A percentile compares a stretch with the other conserved stretches of the same genome.
Conservation (phyloP, 2,797 vertebrate species). For the Bradypus variegatus region DNA sequence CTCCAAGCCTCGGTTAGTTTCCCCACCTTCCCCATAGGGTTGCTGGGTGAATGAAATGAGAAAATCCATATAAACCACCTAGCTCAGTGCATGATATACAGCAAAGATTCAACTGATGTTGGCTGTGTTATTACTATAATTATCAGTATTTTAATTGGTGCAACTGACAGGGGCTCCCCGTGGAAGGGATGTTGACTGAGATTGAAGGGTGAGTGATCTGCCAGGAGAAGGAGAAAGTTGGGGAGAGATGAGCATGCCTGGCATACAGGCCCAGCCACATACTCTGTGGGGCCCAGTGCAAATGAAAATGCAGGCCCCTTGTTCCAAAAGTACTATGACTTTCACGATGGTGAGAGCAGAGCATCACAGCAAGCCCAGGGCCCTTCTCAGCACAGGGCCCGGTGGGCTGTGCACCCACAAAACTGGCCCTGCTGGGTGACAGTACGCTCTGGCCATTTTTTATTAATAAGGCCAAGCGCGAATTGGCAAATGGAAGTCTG, state of each 20-base stretch:
- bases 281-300: too few species aligned
- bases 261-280: background rate
- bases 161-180: too few species aligned
- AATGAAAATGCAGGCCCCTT: background rate
- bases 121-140: too few species aligned
- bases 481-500: background rate
- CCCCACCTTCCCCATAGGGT: background rate
- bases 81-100: background rate
- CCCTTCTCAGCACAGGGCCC: background rate
- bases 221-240: background rate
- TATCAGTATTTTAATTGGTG: background rate
- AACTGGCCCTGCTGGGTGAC: background rate
- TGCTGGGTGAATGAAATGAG: background rate
- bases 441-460: background rate
- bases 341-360: background rate
- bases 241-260: too few species aligned
- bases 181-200: background rate
- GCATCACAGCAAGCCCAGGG: background rate
- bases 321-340: background rate
- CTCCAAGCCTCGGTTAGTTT: background rate
- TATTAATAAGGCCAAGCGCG: background rate
- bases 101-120: too few species aligned
- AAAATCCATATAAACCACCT: background rate
- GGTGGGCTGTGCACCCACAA: rapidly evolving
- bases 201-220: background rate